Evolutionary conservation across 2,888 invertebrate genomes (phyloP).

Genomic region (Phlogophora meticulosa): DNA sequence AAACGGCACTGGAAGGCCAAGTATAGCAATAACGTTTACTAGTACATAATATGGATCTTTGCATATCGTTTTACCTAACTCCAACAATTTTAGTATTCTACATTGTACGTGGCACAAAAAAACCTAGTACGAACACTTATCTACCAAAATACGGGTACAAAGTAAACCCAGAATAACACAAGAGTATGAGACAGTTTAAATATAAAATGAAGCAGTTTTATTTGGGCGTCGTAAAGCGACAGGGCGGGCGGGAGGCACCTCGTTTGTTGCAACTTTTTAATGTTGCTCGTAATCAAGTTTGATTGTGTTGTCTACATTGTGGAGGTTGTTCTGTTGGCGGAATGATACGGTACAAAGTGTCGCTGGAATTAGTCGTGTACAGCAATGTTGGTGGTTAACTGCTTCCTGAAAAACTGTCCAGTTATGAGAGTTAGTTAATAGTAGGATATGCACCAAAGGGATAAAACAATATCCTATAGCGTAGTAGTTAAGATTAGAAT

Average conservation of each 20-base stretch:
- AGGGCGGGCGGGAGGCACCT: constrained; percentile 16
- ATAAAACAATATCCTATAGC: too few species aligned
- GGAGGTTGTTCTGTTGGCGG: constrained; percentile 27
- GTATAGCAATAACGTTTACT: constrained; percentile 8
- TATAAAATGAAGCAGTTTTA: constrained; percentile 61
- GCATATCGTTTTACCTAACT: neutral
- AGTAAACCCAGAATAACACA: constrained; percentile 38
- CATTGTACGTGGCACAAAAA: constrained; percentile 6
- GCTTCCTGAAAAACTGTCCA: neutral
- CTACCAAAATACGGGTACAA: constrained; percentile 42
- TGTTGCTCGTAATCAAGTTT: constrained; percentile 59
- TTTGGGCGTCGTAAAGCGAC: constrained; percentile 45
- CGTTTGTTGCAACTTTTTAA: constrained; percentile 59
- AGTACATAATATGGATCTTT: constrained; percentile 2
- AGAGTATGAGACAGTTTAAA: constrained; percentile 58
- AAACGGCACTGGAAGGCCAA: constrained; percentile 4
- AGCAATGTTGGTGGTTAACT: neutral
- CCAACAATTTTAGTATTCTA: constrained; percentile 3
- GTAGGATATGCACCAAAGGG: too few species aligned
- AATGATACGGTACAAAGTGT: constrained; percentile 32
- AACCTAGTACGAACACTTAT: constrained; percentile 37
- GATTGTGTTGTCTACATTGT: constrained; percentile 62
- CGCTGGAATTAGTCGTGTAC: constrained; percentile 4
- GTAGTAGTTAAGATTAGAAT: too few species aligned
- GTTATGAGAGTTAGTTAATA: neutral